Evolutionary conservation across 2,113 vertebrate species (phyloP), one percentile per base, ranked within the genome.

Genomic region (Myrmecobius fasciatus): DNA sequence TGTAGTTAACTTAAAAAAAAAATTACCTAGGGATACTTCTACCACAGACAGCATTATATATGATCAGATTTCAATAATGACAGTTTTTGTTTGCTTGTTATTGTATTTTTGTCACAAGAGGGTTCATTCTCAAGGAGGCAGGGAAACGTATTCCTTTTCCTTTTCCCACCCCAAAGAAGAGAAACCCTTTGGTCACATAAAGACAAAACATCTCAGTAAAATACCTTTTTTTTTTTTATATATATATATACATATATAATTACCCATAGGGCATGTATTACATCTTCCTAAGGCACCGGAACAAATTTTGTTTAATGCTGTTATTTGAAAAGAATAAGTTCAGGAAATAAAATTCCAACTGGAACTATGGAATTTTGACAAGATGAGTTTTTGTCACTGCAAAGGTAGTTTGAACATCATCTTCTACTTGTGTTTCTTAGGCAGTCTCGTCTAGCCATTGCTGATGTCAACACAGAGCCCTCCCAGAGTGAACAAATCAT

Each of bases 401-500:
- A 92, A 1, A 14, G 9, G 10, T 75, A 90, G 67, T 88, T 93
- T 95, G 28, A 93, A 93, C 25, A 90, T 46, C 75, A 8, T 94
- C 31, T 92, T 8, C 67, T 51, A 1, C 91, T 96, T 96, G 94
- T 94, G 7, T 97, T 95, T 89, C 91, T 92, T 97, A 99, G 99
- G 97, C 99, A 99, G 5, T 98, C 99, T 92, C 98, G 99, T 92
- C 99, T 99, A 52, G 97, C 98, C 1, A 94, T 97, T 0, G 52
- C 98, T 96, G 99, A 99, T 94, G 3, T 98, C 8, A 99, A 99
- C 98, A 99, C 99, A 0, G 99, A 99, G 97, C 99, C 99, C 0
- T 99, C 99, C 36, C 99, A 99, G 97, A 99, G 98, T 20, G 99
- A 99, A 56, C 99, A 99, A 98, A 99, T 99, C 28, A 99, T 99